A percentile compares a stretch with the other conserved stretches of the same genome.
Conservation (phyloP, 2,113 vertebrate species). For the Benitochromis conjunctus region DNA sequence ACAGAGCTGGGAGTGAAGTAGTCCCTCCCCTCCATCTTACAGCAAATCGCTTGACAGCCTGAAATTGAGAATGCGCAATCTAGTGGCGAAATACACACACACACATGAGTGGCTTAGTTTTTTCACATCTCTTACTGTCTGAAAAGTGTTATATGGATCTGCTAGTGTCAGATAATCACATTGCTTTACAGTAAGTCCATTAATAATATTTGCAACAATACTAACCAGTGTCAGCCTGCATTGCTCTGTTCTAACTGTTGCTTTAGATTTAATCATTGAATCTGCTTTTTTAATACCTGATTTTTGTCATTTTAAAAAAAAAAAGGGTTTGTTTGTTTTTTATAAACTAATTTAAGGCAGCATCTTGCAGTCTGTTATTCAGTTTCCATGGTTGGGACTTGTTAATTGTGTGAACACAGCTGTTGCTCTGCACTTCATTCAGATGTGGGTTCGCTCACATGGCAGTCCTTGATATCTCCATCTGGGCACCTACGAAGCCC, state of each 20-base stretch:
- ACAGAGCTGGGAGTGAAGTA: constrained; percentile 53
- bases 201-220: not conserved
- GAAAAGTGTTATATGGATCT: not conserved
- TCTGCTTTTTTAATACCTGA: not conserved
- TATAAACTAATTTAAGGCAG: not conserved
- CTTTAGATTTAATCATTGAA: not conserved
- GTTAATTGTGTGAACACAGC: no score
- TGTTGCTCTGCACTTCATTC: not conserved
- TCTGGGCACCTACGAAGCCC: not conserved
- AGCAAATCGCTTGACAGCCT: constrained; percentile 57
- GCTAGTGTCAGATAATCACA: not conserved
- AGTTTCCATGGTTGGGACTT: accelerated
- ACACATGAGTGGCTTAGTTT: not conserved
- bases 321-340: not conserved
- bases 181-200: not conserved
- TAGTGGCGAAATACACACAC: constrained; percentile 7
- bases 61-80: constrained; percentile 66
- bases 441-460: not conserved
- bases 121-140: not conserved
- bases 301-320: not conserved
- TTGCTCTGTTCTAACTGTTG: not conserved
- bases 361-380: not conserved
- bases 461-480: not conserved
- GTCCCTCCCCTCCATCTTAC: constrained; percentile 43
- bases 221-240: not conserved